These are phyloP conservation scores for Hydrocynus forskahlii DNA, from an alignment of 2,797 vertebrate genomes.

Conservation along the genomic window DNA sequence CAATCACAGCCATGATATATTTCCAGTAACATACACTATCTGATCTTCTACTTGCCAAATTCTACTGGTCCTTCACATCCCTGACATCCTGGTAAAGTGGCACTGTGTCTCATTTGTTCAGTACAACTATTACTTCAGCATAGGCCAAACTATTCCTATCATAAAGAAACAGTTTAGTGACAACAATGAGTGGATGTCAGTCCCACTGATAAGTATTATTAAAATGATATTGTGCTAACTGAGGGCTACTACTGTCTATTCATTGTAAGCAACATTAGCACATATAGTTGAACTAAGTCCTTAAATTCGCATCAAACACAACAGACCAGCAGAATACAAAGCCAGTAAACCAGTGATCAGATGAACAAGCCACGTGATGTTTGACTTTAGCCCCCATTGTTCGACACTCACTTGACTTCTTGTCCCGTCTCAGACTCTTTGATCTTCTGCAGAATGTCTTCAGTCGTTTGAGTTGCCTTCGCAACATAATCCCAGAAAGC, in stretches of 20 bases:
- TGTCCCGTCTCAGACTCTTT: slow-evolving; percentile 67
- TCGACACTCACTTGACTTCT: slow-evolving; percentile 74
- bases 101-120: too few relatives aligned
- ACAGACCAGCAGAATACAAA: not conserved
- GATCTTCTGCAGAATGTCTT: slow-evolving; percentile 68
- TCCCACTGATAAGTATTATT: too few relatives aligned
- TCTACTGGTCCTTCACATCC: not conserved
- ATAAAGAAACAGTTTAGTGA: too few relatives aligned
- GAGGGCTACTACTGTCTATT: too few relatives aligned
- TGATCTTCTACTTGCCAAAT: not conserved
- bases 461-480: slow-evolving; percentile 64
- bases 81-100: not conserved
- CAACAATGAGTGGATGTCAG: too few relatives aligned
- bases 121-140: too few relatives aligned
- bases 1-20: not conserved
- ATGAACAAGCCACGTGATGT: not conserved
- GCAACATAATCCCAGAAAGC: slow-evolving; percentile 78
- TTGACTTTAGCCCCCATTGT: not conserved
- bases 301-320: not conserved
- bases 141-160: too few relatives aligned
- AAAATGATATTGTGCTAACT: too few relatives aligned
- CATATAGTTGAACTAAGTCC: not conserved
- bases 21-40: not conserved
- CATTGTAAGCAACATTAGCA: too few relatives aligned
- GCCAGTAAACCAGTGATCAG: not conserved